Base-by-base conservation (phyloP, 2,113 vertebrate species). In the Telmatochromis bifrenatus region DNA sequence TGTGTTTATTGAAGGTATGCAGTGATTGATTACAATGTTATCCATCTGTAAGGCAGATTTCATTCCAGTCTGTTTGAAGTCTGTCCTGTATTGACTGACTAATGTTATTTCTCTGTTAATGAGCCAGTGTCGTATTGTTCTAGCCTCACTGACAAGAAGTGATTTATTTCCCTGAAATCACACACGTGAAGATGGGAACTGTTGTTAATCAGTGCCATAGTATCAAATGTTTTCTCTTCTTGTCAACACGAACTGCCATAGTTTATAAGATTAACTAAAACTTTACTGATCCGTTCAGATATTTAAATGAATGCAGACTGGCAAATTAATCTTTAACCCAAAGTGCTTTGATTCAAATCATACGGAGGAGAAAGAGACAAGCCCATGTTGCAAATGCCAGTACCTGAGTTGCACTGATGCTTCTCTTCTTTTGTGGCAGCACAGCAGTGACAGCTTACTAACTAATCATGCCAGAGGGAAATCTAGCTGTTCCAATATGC, bases 401-500 rank as follows among this genome's bases (percentile, higher is more conserved):
- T 77, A 88, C 87, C 87, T 89, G 83, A 56, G 81, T 49, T 19
- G 62, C 37, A 86, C 73, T 23, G 49, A 89, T 84, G 82, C 62
- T 11, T 88, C 65, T 73, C 70, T 55, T 82, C 79, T 85, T 89
- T 84, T 90, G 83, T 79, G 79, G 83, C 15, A 62, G 82, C 68
- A 3, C 58, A 4, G 19, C 65, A 13, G 70, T 55, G 81, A 86
- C 85, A 86, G 79, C 87, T 85, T 79, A 75, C 82, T 54, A 37
- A 90, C 79, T 89, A 83, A 93, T 88, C 90, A 85, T 45, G 88
- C 89, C 90, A 58, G 88, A 79, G 92, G 91, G 88, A 90, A 91
- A 88, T 92, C 88, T 77, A n/a, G 65, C 39, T 47, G 55, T 79
- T 88, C 47, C 82, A 80, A 79, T 90, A 95, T 92, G 92, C 89